A percentile compares a stretch with the other conserved stretches of the same genome.
Conservation (phyloP, 1,140 invertebrate genomes). For the Eupeodes corollae region DNA sequence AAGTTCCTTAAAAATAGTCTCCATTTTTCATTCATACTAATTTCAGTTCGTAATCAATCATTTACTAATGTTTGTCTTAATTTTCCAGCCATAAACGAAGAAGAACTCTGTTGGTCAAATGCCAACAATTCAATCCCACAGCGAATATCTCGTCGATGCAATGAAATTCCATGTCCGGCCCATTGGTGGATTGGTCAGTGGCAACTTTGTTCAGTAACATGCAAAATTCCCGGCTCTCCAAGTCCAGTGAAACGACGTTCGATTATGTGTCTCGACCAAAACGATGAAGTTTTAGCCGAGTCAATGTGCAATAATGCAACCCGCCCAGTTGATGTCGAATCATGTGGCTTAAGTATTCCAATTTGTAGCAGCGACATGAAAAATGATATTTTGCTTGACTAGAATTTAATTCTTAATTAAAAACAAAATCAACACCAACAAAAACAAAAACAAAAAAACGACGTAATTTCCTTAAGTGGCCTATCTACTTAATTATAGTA, state of each 20-base stretch:
- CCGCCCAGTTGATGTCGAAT: slow-evolving; percentile 50
- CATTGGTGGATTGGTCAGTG: slow-evolving; percentile 73
- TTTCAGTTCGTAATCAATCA: neutral
- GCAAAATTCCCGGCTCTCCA: slow-evolving; percentile 34
- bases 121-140: slow-evolving; percentile 48
- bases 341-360: slow-evolving; percentile 47
- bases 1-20: neutral
- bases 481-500: no score
- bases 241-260: slow-evolving; percentile 49
- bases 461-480: no score
- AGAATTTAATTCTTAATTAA: neutral
- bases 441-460: no score
- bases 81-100: slow-evolving; percentile 45
- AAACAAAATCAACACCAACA: no score
- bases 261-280: slow-evolving; percentile 61
- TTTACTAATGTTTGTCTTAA: neutral
- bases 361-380: slow-evolving; percentile 36
- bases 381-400: neutral
- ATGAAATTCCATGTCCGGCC: slow-evolving; percentile 58
- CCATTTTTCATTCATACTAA: neutral
- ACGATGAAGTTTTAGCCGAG: slow-evolving; percentile 57
- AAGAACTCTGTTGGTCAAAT: slow-evolving; percentile 50
- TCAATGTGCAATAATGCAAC: slow-evolving; percentile 46
- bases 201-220: slow-evolving; percentile 69
- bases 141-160: slow-evolving; percentile 50